A percentile compares a stretch with the other conserved stretches of the same genome.
Conservation (phyloP, 2,888 invertebrate genomes). For the Fragum whitleyi region DNA sequence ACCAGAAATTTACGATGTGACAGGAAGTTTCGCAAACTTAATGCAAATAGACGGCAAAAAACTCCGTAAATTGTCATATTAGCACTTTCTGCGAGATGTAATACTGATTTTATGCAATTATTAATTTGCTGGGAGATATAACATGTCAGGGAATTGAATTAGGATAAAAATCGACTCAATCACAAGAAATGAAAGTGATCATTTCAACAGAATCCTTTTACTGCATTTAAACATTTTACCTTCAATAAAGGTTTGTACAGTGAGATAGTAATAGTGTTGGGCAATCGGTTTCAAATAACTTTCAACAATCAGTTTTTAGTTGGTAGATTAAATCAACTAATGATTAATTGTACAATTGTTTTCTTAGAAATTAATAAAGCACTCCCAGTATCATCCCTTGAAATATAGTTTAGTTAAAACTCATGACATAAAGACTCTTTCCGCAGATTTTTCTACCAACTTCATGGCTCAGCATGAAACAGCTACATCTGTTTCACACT, state of each 20-base stretch:
- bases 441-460: no score
- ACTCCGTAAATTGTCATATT: constrained; percentile 51
- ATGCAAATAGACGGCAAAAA: constrained; percentile 49
- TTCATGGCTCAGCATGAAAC: no score
- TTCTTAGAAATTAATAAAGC: no score
- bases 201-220: constrained; percentile 16
- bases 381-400: no score
- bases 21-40: constrained; percentile 37
- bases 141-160: constrained; percentile 37
- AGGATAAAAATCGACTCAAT: constrained; percentile 31
- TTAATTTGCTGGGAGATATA: constrained; percentile 37
- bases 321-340: no score
- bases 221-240: neutral
- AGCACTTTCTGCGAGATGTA: constrained; percentile 38
- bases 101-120: constrained; percentile 44
- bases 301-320: no score
- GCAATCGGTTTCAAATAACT: no score
- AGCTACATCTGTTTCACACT: no score
- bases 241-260: neutral
- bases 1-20: constrained; percentile 62
- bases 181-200: constrained; percentile 19
- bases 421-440: no score
- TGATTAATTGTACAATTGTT: no score
- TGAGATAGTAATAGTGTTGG: no score
- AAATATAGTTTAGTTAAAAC: no score